A percentile compares a stretch with the other conserved stretches of the same genome.
phyloP scores from a whole-genome alignment of 2,797 vertebrate genomes.

The Calcarius lapponicus region DNA sequence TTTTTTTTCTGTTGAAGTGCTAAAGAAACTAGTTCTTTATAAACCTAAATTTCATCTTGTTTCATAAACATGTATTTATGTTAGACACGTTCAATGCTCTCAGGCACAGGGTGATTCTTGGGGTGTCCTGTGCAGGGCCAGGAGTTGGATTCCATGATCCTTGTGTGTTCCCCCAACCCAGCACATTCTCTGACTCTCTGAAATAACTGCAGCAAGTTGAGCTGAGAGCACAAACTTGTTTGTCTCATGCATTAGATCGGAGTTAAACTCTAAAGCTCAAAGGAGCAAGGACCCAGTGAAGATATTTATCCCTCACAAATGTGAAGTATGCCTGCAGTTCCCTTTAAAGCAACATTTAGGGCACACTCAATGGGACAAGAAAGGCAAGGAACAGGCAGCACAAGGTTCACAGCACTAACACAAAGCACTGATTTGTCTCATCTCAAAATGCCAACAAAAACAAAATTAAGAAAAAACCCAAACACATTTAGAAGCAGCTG shows the following conservation, averaged over 20 bases:
- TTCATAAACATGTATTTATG: rapidly evolving
- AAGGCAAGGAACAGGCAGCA: not conserved
- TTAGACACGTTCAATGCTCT: not conserved
- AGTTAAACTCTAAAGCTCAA: not conserved
- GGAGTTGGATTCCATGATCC: not conserved
- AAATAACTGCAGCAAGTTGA: not conserved
- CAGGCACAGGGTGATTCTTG: not conserved
- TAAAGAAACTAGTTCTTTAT: not conserved
- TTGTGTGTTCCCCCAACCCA: not conserved
- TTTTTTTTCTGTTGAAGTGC: not conserved
- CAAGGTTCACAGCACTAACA: not conserved
- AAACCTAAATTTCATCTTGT: not conserved
- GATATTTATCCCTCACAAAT: not conserved
- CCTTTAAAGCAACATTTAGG: not conserved
- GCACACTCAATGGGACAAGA: rapidly evolving
- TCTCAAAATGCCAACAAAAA: not conserved
- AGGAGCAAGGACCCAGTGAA: rapidly evolving
- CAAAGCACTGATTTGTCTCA: not conserved
- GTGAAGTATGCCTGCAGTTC: rapidly evolving
- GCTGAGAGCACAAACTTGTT: not conserved
- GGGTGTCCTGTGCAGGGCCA: not conserved
- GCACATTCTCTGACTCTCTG: rapidly evolving
- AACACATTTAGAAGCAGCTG: not conserved
- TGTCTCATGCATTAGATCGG: rapidly evolving
- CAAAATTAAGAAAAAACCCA: not conserved